Evolutionary conservation across 2,888 invertebrate species (phyloP).

Genomic region (Cyclophora punctaria): DNA sequence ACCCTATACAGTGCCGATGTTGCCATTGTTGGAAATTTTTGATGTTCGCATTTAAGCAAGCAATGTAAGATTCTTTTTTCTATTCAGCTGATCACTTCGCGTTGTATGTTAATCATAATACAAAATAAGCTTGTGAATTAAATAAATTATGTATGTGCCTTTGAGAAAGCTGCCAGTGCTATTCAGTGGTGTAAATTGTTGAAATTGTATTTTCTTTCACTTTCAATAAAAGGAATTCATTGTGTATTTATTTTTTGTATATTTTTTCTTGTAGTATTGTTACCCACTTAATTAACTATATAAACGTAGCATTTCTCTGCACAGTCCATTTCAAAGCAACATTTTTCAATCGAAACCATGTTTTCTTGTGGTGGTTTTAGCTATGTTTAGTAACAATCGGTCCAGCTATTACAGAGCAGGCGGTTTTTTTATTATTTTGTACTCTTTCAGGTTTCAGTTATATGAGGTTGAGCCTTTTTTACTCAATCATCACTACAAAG

Average conservation of each 20-base stretch:
- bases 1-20: slow-evolving; percentile 11
- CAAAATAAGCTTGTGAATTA: slow-evolving; percentile 33
- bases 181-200: slow-evolving; percentile 45
- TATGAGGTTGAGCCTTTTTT: too few relatives aligned
- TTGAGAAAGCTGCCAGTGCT: slow-evolving; percentile 42
- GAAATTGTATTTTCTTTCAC: slow-evolving; percentile 53
- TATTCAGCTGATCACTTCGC: too few relatives aligned
- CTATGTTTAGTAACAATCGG: too few relatives aligned
- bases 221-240: slow-evolving; percentile 63
- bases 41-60: slow-evolving; percentile 6
- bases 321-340: too few relatives aligned
- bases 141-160: slow-evolving; percentile 41
- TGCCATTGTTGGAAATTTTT: slow-evolving; percentile 13
- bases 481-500: too few relatives aligned
- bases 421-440: too few relatives aligned
- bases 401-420: too few relatives aligned
- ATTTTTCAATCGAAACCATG: too few relatives aligned
- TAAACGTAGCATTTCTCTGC: too few relatives aligned
- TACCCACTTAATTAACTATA: too few relatives aligned
- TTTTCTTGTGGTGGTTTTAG: too few relatives aligned
- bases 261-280: background rate
- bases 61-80: slow-evolving; percentile 15
- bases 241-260: slow-evolving; percentile 34
- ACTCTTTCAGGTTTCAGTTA: too few relatives aligned
- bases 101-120: slow-evolving; percentile 26